Base-by-base conservation (phyloP, 1,140 invertebrate genomes). In the Sminthurides bifidus region DNA sequence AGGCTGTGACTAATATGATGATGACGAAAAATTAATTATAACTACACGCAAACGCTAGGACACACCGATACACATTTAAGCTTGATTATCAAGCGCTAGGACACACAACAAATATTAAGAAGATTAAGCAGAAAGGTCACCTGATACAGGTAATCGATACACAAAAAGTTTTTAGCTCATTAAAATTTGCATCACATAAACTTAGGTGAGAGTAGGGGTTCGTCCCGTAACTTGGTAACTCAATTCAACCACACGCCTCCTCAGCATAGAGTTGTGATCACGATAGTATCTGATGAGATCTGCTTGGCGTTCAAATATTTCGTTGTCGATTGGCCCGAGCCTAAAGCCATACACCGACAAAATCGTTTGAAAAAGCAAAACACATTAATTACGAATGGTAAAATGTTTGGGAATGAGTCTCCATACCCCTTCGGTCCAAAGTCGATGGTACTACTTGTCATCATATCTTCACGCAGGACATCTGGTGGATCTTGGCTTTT, bases 271-370 rank as follows among this genome's bases (percentile, higher is more conserved):
- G 59, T 75, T 75, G 50, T 73, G 72, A 62, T 75, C 74, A 58
- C 67, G 71, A 48, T 75, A 69, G 61, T 75, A 76, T 67, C 72
- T 69, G 51, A 76, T 75, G 19, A 76, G 66, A 65, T 76, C 74
- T 1, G 75, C 77, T 68, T 82, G 81, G 64, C 81, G 79, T 67
- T 82, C 78, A 35, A 82, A 70, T 48, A 82, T 72, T 52, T 81
- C 79, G 26, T 74, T 72, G 3, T 59, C 57, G 0, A 61, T 52
- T 17, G 30, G 49, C 4, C 63, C 56, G 15, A 57, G 14, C 12
- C 62, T 64, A 24, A 12, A 51, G 30, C 23, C 45, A 48, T 21
- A 5, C 23, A 45, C n/a, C 10, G 14, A 38, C 10, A 49, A n/a
- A 43, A 4, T 27, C n/a, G n/a, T n/a, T n/a, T n/a, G n/a, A n/a